phyloP scores from a whole-genome alignment of 2,888 invertebrate genomes.

The Acrobasis suavella region DNA sequence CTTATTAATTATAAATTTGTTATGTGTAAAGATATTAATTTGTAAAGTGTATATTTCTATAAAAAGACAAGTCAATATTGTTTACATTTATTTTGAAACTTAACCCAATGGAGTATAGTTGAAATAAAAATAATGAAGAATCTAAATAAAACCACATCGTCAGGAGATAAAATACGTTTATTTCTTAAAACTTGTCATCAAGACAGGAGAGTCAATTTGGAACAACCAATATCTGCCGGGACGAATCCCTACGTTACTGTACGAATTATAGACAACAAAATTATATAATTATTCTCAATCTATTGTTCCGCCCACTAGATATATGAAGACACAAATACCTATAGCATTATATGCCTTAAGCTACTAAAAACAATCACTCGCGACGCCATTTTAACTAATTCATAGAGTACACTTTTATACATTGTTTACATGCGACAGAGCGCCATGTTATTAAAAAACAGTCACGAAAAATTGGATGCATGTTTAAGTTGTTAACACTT shows the following conservation, averaged over 20 bases:
- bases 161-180: constrained; percentile 77
- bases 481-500: neutral
- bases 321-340: constrained; percentile 53
- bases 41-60: no score
- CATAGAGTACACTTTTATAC: constrained; percentile 13
- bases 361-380: constrained; percentile 24
- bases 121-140: no score
- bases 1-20: no score
- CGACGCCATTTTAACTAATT: constrained; percentile 22
- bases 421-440: constrained; percentile 4
- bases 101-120: no score
- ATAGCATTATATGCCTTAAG: constrained; percentile 46
- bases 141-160: constrained; percentile 53
- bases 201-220: constrained; percentile 47
- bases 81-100: no score
- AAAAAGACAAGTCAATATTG: no score
- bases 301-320: constrained; percentile 41
- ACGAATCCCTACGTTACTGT: constrained; percentile 39
- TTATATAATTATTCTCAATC: constrained; percentile 37
- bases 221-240: constrained; percentile 55
- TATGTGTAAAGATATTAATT: no score
- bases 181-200: constrained; percentile 77
- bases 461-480: neutral
- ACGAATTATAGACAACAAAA: constrained; percentile 59
- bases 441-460: constrained; percentile 8